Conservation (phyloP, 2,888 invertebrate species). For the Scotopteryx bipunctaria region DNA sequence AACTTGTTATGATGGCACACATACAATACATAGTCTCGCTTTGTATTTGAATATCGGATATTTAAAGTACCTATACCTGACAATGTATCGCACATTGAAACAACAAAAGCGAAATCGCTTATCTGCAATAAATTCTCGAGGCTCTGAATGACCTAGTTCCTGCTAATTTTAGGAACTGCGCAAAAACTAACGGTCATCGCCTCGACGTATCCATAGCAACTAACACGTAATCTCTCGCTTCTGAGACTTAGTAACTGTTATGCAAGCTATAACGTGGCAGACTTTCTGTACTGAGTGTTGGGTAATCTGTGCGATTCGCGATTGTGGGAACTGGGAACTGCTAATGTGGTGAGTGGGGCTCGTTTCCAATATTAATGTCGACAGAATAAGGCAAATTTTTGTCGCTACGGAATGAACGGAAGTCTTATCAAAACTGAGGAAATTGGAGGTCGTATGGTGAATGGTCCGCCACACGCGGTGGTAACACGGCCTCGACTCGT, state of each 20-base stretch:
- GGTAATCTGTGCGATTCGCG: conserved; percentile 16
- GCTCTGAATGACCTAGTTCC: conserved; percentile 27
- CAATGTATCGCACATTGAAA: no score
- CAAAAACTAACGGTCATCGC: conserved; percentile 25
- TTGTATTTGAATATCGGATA: no score
- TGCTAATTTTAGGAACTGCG: conserved; percentile 29
- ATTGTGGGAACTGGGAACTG: conserved; percentile 28
- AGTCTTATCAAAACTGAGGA: not conserved
- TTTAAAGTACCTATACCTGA: no score
- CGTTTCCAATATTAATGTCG: conserved; percentile 3
- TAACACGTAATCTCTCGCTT: conserved; percentile 12
- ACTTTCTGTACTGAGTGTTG: conserved; percentile 5
- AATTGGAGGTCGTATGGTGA: not conserved
- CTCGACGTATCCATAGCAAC: conserved; percentile 14
- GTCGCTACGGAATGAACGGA: no score
- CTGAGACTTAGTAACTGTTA: conserved; percentile 18
- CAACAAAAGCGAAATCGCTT: conserved; percentile 6
- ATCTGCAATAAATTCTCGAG: conserved; percentile 24
- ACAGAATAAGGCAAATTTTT: not conserved
- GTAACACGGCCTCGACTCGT: not conserved
- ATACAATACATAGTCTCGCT: no score
- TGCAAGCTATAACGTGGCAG: conserved; percentile 5
- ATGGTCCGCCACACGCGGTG: not conserved
- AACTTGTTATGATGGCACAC: no score
- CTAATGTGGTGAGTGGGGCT: conserved; percentile 4